Percentiles rank a stretch among this genome's conserved stretches.
These are phyloP conservation scores for Knipowitschia caucasica DNA, from an alignment of 2,797 vertebrate species.

Conservation along the genomic window DNA sequence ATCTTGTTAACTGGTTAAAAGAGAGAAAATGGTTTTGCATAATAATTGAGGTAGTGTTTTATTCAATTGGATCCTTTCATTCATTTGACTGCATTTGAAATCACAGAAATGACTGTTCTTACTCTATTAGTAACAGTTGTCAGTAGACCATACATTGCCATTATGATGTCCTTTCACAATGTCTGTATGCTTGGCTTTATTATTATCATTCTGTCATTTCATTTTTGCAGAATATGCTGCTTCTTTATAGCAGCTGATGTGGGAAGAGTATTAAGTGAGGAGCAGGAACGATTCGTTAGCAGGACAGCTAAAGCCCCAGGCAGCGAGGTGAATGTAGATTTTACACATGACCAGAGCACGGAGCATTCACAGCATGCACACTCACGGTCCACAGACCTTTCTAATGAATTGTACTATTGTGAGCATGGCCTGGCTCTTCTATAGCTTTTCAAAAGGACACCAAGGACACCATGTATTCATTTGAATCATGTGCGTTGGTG, in stretches of 20 bases:
- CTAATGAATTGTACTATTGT: slow-evolving; percentile 24
- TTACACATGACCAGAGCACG: slow-evolving; percentile 54
- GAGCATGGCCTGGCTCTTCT: slow-evolving; percentile 20
- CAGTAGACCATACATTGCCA: too few relatives aligned
- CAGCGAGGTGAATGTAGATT: slow-evolving; percentile 65
- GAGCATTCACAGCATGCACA: slow-evolving; percentile 51
- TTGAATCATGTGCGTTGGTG: too few relatives aligned
- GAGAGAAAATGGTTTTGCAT: too few relatives aligned
- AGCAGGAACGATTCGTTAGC: slow-evolving; percentile 54
- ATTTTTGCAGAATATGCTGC: not conserved
- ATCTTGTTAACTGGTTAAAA: too few relatives aligned
- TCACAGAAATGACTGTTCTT: too few relatives aligned
- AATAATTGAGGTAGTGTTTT: too few relatives aligned
- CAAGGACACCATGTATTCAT: not conserved
- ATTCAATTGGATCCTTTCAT: too few relatives aligned
- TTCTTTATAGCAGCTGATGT: not conserved
- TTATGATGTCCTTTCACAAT: too few relatives aligned
- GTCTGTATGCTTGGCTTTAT: too few relatives aligned
- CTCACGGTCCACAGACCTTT: slow-evolving; percentile 1
- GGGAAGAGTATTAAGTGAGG: not conserved
- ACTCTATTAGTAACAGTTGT: too few relatives aligned
- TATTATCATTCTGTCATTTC: slow-evolving; percentile 15
- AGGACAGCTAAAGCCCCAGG: slow-evolving; percentile 55
- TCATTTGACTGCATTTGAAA: too few relatives aligned
- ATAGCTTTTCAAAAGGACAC: slow-evolving; percentile 8